Conservation (phyloP, 2,797 vertebrate species). For the Tiaroga cobitis region DNA sequence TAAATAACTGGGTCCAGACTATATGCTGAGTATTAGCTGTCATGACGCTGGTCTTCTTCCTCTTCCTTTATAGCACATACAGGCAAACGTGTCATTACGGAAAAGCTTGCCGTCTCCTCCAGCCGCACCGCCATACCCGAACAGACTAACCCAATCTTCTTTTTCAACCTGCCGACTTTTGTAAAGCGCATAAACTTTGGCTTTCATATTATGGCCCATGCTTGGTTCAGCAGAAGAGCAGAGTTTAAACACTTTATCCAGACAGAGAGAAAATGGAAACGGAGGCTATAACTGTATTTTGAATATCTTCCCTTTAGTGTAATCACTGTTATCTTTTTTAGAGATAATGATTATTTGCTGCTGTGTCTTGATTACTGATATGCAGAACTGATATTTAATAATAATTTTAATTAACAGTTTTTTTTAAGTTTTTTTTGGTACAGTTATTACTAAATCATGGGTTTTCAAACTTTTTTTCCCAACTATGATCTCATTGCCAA, state of each 20-base stretch:
- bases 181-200: background rate
- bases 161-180: background rate
- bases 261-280: background rate
- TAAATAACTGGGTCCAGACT: slow-evolving; percentile 46
- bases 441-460: background rate
- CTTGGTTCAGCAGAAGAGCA: background rate
- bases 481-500: background rate
- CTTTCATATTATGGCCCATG: background rate
- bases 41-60: slow-evolving; percentile 49
- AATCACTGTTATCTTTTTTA: background rate
- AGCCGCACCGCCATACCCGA: background rate
- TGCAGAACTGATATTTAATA: background rate
- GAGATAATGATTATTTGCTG: background rate
- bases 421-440: too few relatives aligned
- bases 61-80: slow-evolving; percentile 49
- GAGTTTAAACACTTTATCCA: background rate
- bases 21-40: slow-evolving; percentile 42
- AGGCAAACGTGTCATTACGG: slow-evolving; percentile 47
- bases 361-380: background rate
- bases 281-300: background rate
- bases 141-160: background rate
- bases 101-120: slow-evolving; percentile 26
- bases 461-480: background rate
- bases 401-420: background rate
- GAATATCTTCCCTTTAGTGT: background rate